Conservation (phyloP, 1,140 invertebrate genomes). For the Halictus rubicundus region DNA sequence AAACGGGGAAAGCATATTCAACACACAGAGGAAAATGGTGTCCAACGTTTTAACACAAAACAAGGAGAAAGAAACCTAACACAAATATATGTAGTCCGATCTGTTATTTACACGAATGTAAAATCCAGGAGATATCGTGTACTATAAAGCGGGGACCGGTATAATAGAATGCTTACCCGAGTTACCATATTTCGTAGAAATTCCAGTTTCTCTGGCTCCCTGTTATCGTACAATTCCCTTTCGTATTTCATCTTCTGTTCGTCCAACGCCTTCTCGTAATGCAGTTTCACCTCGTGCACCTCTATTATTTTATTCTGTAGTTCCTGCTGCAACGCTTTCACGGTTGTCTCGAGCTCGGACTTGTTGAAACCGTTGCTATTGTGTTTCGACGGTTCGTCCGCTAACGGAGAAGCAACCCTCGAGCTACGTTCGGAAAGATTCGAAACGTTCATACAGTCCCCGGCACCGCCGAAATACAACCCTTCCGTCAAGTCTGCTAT, state of each 20-base stretch:
- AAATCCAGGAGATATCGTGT: neutral
- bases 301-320: conserved; percentile 61
- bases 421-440: conserved; percentile 48
- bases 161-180: conserved; percentile 64
- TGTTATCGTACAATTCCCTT: conserved; percentile 77
- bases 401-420: conserved; percentile 42
- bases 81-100: conserved; percentile 15
- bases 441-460: conserved; percentile 63
- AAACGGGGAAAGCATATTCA: conserved; percentile 3
- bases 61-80: conserved; percentile 26
- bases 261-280: conserved; percentile 79
- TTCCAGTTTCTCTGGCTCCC: conserved; percentile 70
- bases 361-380: conserved; percentile 16
- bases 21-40: conserved; percentile 4
- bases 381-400: conserved; percentile 33
- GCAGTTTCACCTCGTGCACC: conserved; percentile 69
- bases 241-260: conserved; percentile 77
- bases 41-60: conserved; percentile 23
- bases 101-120: conserved; percentile 6
- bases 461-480: conserved; percentile 69
- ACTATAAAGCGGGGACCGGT: neutral
- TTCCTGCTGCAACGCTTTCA: conserved; percentile 50
- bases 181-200: conserved; percentile 56
- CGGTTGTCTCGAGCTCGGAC: conserved; percentile 24
- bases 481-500: conserved; percentile 77